Evolutionary conservation across 2,113 vertebrate species (phyloP).

Genomic region (Corvus hawaiiensis): DNA sequence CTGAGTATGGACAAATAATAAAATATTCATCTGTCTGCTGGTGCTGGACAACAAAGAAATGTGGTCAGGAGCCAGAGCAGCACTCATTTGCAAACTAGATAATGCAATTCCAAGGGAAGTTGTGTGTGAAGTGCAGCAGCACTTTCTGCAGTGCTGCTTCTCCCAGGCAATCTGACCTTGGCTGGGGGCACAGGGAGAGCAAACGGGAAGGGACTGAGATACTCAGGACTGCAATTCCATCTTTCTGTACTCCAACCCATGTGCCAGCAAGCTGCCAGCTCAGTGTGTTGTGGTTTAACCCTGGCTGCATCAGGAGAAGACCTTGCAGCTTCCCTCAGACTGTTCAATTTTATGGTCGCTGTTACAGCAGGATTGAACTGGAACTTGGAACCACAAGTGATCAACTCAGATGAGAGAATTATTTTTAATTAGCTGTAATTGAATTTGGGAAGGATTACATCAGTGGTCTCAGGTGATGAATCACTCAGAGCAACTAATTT

Average conservation of each 20-base stretch:
- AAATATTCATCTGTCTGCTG: not conserved
- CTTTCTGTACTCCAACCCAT: not conserved
- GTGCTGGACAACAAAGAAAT: not conserved
- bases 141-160: not conserved
- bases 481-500: not conserved
- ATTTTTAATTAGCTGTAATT: slow-evolving; percentile 48
- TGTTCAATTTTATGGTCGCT: not conserved
- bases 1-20: not conserved
- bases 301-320: not conserved
- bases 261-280: not conserved
- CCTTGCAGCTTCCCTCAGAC: not conserved
- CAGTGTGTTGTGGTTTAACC: not conserved
- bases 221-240: not conserved
- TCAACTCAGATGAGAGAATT: not conserved
- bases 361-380: not conserved
- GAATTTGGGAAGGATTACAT: slow-evolving; percentile 14
- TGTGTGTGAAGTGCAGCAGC: not conserved
- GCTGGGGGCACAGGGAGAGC: no score
- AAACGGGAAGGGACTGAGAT: not conserved
- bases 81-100: not conserved
- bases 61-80: not conserved
- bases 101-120: not conserved
- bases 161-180: not conserved
- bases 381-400: not conserved
- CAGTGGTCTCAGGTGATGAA: not conserved